Conservation (phyloP, 2,797 vertebrate species). For the Gephyroberyx darwinii region DNA sequence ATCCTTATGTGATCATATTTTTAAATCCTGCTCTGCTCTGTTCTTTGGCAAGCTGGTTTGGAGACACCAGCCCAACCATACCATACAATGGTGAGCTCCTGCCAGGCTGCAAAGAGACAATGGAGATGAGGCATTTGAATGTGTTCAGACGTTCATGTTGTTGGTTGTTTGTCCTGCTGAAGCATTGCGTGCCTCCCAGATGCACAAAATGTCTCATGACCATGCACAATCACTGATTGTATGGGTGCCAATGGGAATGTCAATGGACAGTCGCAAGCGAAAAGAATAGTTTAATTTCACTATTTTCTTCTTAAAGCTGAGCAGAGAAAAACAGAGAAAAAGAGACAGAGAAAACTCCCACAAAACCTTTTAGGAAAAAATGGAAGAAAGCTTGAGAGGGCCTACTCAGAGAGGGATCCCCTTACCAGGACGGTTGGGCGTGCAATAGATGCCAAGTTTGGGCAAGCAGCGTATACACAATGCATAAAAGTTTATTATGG, state of each 20-base stretch:
- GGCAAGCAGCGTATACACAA: too few species aligned
- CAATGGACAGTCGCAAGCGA: not conserved
- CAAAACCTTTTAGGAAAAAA: too few species aligned
- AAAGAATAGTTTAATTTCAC: not conserved
- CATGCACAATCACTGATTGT: conserved; percentile 9
- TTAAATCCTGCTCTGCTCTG: conserved; percentile 15
- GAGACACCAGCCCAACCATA: conserved; percentile 2
- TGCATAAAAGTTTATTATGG: too few species aligned
- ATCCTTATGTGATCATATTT: conserved; percentile 10
- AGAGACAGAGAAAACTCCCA: too few species aligned
- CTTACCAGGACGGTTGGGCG: too few species aligned
- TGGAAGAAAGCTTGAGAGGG: too few species aligned
- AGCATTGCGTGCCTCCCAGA: not conserved
- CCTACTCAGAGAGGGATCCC: too few species aligned
- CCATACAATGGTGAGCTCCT: conserved; percentile 17
- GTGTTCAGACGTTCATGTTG: conserved; percentile 7
- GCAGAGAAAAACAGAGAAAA: too few species aligned
- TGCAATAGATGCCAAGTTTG: too few species aligned
- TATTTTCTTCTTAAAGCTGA: not conserved
- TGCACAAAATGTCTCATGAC: conserved; percentile 12
- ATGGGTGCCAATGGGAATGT: conserved; percentile 4
- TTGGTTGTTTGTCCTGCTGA: not conserved
- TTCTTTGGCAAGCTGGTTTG: not conserved
- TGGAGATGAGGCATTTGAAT: conserved; percentile 7
- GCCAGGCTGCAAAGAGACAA: conserved; percentile 16